Base-by-base conservation (phyloP, 2,888 invertebrate genomes). In the Frankliniella intonsa region DNA sequence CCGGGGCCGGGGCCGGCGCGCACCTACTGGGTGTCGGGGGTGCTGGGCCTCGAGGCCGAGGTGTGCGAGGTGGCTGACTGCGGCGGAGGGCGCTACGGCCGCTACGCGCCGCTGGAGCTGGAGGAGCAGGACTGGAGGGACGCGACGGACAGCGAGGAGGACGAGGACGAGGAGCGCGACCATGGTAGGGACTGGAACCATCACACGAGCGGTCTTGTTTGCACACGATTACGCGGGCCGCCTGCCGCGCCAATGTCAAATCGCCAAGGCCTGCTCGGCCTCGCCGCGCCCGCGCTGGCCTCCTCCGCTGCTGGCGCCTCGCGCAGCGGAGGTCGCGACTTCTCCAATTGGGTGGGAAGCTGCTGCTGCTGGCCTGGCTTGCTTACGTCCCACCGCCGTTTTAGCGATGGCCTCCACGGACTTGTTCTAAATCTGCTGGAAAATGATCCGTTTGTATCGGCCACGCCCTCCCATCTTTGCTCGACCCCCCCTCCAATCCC, bases 1-100 rank as follows among this genome's bases (percentile, higher is more conserved):
- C 82, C 38, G 81, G 50, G 65, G 81, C 22, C 25, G n/a, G 76
- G 17, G 50, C 76, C 81, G 65, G 65, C 80, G 80, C 76, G 76
- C 65, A 81, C 80, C 81, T 81, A 79, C 65, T 65, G 50, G 81
- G 81, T 80, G 76, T 49, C 65, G 81, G n/a, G n/a, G n/a, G n/a
- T n/a, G n/a, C n/a, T n/a, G n/a, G n/a, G n/a, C n/a, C n/a, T n/a
- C n/a, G n/a, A n/a, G n/a, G n/a, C n/a, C n/a, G n/a, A n/a, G n/a
- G n/a, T n/a, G n/a, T n/a, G 12, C 25, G 50, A 49, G 38, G 55
- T 50, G 25, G 69, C 22, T 22, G 69, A 38, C 38, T 38, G 38
- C 38, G 2, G 22, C 17, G 62, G 62, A 14, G 62, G 62, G 17
- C 62, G 62, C 19, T 62, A 19, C 62, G 62, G 62, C 19, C 62